Percentiles rank a stretch among this genome's conserved stretches.
These are phyloP conservation scores for Anser cygnoides DNA, from an alignment of 2,113 vertebrate species.

Conservation along the genomic window DNA sequence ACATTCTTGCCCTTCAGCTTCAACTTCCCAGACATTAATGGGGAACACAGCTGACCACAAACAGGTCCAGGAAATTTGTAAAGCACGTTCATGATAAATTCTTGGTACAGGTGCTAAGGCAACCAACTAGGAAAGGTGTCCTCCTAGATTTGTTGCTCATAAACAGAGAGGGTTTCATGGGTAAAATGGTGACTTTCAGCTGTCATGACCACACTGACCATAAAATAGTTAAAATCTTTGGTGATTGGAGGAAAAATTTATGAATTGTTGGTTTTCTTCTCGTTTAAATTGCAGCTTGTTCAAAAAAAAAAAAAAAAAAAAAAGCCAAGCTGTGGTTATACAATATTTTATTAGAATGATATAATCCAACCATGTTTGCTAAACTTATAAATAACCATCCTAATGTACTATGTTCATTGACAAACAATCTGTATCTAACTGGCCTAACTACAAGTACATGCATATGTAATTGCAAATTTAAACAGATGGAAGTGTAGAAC, in stretches of 20 bases:
- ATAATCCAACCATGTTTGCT: background rate
- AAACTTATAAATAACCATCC: background rate
- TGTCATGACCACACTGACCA: background rate
- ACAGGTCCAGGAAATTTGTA: background rate
- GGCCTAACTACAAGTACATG: background rate
- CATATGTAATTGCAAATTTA: background rate
- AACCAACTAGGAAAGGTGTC: background rate
- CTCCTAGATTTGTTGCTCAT: background rate
- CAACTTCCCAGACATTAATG: background rate
- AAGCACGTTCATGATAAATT: background rate
- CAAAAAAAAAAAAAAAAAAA: no score
- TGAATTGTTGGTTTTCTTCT: background rate
- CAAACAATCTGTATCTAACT: background rate
- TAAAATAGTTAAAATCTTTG: background rate
- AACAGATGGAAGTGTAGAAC: background rate
- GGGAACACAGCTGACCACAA: background rate
- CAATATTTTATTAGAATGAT: background rate
- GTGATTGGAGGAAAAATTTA: background rate
- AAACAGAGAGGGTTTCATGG: no score
- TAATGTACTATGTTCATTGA: background rate
- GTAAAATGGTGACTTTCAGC: background rate
- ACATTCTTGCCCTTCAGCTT: background rate
- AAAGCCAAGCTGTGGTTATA: no score
- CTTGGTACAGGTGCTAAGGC: background rate
- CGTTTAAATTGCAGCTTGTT: background rate